Evolutionary conservation across 2,797 vertebrate genomes (phyloP).

Genomic region (Phataginus tricuspis): DNA sequence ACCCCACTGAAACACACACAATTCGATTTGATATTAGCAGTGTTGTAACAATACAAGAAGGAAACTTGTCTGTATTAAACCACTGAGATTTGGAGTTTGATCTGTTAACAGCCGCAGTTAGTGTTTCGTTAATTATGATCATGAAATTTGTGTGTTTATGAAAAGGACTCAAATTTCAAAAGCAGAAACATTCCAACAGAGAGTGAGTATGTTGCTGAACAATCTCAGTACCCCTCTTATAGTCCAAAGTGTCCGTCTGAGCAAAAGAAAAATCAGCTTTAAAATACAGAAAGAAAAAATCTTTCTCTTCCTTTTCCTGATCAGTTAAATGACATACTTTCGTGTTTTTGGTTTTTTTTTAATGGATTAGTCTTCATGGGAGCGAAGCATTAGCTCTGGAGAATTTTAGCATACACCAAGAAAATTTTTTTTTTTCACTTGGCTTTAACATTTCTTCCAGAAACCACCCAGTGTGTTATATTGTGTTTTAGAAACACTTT

Average conservation of each 20-base stretch:
- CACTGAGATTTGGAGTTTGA: neutral
- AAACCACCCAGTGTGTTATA: neutral
- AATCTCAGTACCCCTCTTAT: neutral
- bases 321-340: constrained; percentile 13
- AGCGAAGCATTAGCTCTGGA: neutral
- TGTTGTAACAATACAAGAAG: neutral
- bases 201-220: neutral
- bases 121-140: neutral
- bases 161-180: neutral
- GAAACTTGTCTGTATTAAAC: neutral
- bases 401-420: neutral
- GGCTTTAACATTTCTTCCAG: neutral
- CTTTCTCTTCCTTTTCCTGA: neutral
- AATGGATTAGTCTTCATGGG: neutral
- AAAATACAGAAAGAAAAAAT: neutral
- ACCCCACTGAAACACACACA: neutral
- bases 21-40: neutral
- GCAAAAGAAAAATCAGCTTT: neutral
- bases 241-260: neutral
- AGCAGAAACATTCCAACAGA: neutral
- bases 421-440: neutral
- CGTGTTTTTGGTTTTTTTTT: neutral
- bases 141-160: neutral
- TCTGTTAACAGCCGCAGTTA: neutral
- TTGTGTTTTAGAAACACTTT: constrained; percentile 27